Percentiles rank a stretch among this genome's conserved stretches.
These are phyloP conservation scores for Hydropsyche tenuis DNA, from an alignment of 1,140 invertebrate genomes.

Conservation along the genomic window DNA sequence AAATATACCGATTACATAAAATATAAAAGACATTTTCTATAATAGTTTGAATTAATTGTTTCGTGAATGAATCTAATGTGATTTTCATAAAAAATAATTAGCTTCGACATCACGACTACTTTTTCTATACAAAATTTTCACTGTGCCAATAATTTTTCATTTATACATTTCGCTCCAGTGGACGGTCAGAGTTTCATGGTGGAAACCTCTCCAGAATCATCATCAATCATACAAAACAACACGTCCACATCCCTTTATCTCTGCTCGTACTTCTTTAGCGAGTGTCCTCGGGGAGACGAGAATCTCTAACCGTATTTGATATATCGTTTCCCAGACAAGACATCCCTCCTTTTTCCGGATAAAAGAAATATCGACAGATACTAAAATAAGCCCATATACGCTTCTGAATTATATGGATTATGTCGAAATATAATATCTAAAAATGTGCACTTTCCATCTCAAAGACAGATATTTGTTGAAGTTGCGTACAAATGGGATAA, in stretches of 20 bases:
- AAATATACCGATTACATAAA: too few species aligned
- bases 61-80: too few species aligned
- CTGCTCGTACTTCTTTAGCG: not conserved
- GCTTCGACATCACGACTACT: too few species aligned
- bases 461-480: too few species aligned
- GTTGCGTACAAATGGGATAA: not conserved
- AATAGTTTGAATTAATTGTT: too few species aligned
- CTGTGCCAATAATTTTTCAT: too few species aligned
- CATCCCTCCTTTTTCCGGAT: conserved; percentile 2
- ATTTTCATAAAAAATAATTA: too few species aligned
- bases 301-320: conserved; percentile 17
- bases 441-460: too few species aligned
- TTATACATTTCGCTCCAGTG: too few species aligned
- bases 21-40: too few species aligned
- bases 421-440: not conserved
- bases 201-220: not conserved
- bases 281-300: conserved; percentile 12
- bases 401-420: not conserved
- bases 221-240: conserved; percentile 32
- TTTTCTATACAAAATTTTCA: too few species aligned
- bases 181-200: too few species aligned
- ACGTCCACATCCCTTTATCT: conserved; percentile 30
- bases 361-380: conserved; percentile 10
- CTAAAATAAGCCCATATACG: not conserved
- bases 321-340: conserved; percentile 21